A percentile compares a stretch with the other conserved stretches of the same genome.
phyloP scores from a whole-genome alignment of 1,140 invertebrate genomes.

The Metopolophium dirhodum region DNA sequence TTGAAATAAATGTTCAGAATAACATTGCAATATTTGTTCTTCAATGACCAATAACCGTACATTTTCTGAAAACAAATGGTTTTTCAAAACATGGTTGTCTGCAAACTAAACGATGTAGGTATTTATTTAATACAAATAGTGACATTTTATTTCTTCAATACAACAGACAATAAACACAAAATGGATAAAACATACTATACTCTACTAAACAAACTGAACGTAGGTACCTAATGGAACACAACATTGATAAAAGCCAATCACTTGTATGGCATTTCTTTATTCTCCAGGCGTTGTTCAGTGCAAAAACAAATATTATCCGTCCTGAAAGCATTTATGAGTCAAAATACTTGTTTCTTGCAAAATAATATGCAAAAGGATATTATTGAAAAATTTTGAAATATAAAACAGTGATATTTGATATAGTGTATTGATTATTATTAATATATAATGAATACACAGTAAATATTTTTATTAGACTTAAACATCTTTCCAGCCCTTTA shows the following conservation, averaged over 20 bases:
- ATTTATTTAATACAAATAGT: constrained; percentile 17
- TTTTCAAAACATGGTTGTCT: constrained; percentile 5
- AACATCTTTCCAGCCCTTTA: not conserved
- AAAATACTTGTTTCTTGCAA: constrained; percentile 38
- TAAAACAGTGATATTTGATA: constrained; percentile 29
- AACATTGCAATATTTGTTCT: constrained; percentile 15
- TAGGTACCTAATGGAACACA: constrained; percentile 46
- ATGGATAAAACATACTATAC: constrained; percentile 45
- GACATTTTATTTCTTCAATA: constrained; percentile 22
- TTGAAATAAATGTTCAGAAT: constrained; percentile 12
- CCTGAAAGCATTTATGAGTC: constrained; percentile 51
- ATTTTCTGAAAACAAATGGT: constrained; percentile 34
- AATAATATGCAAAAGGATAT: constrained; percentile 43
- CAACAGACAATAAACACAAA: constrained; percentile 20
- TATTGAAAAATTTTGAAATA: constrained; percentile 49
- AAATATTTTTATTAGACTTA: constrained; percentile 45
- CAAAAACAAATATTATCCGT: constrained; percentile 43
- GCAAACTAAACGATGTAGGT: not conserved
- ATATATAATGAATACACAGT: constrained; percentile 44
- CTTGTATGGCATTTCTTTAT: constrained; percentile 25
- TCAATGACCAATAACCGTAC: constrained; percentile 34
- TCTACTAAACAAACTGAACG: constrained; percentile 42
- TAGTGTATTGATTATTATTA: constrained; percentile 54
- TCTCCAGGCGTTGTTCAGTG: constrained; percentile 27
- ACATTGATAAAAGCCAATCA: constrained; percentile 43